These are phyloP conservation scores for Apodemia duryi DNA, from an alignment of 2,888 invertebrate genomes.

Conservation along the genomic window DNA sequence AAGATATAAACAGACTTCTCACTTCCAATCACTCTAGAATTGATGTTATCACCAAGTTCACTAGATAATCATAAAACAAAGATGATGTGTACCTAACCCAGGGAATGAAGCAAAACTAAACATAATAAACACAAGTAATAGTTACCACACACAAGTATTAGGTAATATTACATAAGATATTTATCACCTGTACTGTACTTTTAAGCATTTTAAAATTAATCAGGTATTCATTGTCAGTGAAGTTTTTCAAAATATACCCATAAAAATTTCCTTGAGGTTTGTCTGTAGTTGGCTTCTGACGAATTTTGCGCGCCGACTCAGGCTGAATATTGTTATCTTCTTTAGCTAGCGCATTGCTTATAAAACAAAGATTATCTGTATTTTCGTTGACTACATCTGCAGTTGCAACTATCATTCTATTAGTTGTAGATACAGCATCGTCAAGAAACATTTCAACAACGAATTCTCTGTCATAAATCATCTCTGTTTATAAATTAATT, in stretches of 20 bases:
- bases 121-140: too few relatives aligned
- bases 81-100: too few relatives aligned
- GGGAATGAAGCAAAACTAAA: too few relatives aligned
- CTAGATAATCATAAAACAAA: too few relatives aligned
- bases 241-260: constrained; percentile 48
- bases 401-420: constrained; percentile 55
- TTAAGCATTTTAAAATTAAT: constrained; percentile 55
- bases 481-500: constrained; percentile 24
- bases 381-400: constrained; percentile 60
- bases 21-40: too few relatives aligned
- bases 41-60: too few relatives aligned
- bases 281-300: constrained; percentile 24
- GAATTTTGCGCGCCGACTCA: constrained; percentile 21
- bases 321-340: constrained; percentile 33
- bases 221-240: constrained; percentile 51
- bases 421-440: constrained; percentile 53
- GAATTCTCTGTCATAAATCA: constrained; percentile 60
- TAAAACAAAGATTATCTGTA: constrained; percentile 48
- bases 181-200: constrained; percentile 54
- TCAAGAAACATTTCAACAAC: constrained; percentile 61
- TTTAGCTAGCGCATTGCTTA: constrained; percentile 42
- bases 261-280: constrained; percentile 39
- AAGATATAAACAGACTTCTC: too few relatives aligned
- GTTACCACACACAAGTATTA: too few relatives aligned
- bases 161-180: background rate